Evolutionary conservation across 2,888 invertebrate species (phyloP).

Genomic region (Cephus runcator): DNA sequence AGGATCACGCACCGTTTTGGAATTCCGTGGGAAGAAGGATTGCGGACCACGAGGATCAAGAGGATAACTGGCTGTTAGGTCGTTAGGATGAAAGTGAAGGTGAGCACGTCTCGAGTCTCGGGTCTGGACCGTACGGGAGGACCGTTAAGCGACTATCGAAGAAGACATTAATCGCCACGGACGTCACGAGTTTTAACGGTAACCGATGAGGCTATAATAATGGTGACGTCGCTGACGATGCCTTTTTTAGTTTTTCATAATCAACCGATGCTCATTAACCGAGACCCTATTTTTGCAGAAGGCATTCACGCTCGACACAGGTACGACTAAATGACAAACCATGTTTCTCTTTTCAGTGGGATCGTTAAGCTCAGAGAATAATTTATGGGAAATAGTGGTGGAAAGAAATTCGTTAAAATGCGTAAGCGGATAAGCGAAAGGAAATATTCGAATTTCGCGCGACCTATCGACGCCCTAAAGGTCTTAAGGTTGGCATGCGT

Average conservation of each 20-base stretch:
- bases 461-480: background rate
- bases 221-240: background rate
- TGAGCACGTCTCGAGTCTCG: constrained; percentile 16
- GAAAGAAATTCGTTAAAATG: background rate
- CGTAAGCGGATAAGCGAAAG: background rate
- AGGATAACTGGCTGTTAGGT: background rate
- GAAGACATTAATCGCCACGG: background rate
- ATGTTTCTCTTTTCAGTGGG: background rate
- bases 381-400: too few relatives aligned
- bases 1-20: too few relatives aligned
- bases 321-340: too few relatives aligned
- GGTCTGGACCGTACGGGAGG: background rate
- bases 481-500: background rate
- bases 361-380: background rate
- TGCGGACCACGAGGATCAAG: background rate
- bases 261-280: too few relatives aligned
- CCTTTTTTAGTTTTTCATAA: too few relatives aligned
- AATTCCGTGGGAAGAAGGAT: too few relatives aligned
- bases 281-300: too few relatives aligned
- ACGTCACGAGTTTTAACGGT: constrained; percentile 24
- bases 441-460: background rate
- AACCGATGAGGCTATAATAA: constrained; percentile 8
- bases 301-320: too few relatives aligned
- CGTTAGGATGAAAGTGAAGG: constrained; percentile 26
- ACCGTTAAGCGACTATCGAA: too few relatives aligned